Evolutionary conservation across 2,888 invertebrate genomes (phyloP).

Genomic region (Scelioninae gen. 2): DNA sequence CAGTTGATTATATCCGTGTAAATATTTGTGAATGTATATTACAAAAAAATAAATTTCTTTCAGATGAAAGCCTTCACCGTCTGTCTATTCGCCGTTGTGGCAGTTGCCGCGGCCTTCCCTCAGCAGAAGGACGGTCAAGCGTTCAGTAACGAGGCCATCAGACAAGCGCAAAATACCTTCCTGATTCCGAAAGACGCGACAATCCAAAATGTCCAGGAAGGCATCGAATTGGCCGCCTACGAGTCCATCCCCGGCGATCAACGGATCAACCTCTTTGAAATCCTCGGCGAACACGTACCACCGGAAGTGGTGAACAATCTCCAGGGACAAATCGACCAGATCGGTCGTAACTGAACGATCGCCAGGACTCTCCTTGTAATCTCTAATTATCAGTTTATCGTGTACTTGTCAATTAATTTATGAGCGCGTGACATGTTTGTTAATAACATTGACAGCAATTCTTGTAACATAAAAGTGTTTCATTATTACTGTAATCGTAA

Average conservation of each 20-base stretch:
- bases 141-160: constrained; percentile 90
- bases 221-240: constrained; percentile 89
- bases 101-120: constrained; percentile 78
- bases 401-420: constrained; percentile 62
- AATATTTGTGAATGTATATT: neutral
- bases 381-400: constrained; percentile 21
- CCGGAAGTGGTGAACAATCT: constrained; percentile 92
- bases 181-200: constrained; percentile 91
- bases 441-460: constrained; percentile 11
- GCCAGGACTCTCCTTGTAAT: constrained; percentile 25
- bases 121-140: constrained; percentile 86
- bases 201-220: constrained; percentile 91
- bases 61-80: constrained; percentile 71
- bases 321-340: constrained; percentile 89
- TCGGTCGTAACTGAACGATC: constrained; percentile 80
- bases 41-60: constrained; percentile 28
- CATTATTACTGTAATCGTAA: too few relatives aligned
- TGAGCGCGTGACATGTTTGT: constrained; percentile 57
- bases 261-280: constrained; percentile 88
- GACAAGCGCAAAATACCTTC: constrained; percentile 90
- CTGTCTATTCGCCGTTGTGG: constrained; percentile 74
- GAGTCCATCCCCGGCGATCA: constrained; percentile 91
- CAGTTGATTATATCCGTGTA: neutral
- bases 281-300: constrained; percentile 90
- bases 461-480: constrained; percentile 25